These are phyloP conservation scores for Dione juno DNA, from an alignment of 2,888 invertebrate species.

Conservation along the genomic window DNA sequence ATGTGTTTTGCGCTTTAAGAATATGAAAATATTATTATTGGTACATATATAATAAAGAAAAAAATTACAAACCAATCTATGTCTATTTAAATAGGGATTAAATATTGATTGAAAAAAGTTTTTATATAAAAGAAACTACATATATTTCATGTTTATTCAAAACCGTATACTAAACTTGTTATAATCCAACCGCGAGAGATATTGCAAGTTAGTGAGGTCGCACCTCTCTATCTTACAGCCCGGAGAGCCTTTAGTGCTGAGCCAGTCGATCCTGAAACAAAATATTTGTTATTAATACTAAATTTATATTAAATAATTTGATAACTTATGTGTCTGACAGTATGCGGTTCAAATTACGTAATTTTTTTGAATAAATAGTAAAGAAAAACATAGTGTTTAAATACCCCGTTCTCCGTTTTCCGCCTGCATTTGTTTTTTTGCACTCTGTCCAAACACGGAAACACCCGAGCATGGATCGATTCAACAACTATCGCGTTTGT, in stretches of 20 bases:
- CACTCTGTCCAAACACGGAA: too few species aligned
- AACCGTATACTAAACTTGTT: conserved; percentile 92
- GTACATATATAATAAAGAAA: background rate
- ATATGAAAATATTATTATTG: background rate
- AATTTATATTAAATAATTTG: too few species aligned
- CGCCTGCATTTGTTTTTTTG: too few species aligned
- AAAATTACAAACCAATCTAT: background rate
- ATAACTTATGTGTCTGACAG: too few species aligned
- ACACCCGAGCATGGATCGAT: too few species aligned
- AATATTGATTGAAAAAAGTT: background rate
- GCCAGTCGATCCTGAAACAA: conserved; percentile 89
- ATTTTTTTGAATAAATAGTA: too few species aligned
- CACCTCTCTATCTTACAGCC: conserved; percentile 92
- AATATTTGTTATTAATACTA: conserved; percentile 40
- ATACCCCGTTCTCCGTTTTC: too few species aligned
- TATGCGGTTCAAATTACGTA: too few species aligned
- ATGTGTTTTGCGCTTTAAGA: too few species aligned
- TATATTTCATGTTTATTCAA: conserved; percentile 65
- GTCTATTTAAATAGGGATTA: background rate
- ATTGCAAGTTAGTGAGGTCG: conserved; percentile 91
- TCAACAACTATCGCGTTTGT: too few species aligned
- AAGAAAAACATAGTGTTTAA: too few species aligned
- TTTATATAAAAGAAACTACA: background rate
- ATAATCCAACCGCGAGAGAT: conserved; percentile 85
- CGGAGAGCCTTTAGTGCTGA: conserved; percentile 91